These are phyloP conservation scores for Microcebus griseorufus DNA, from an alignment of 2,113 vertebrate genomes.

Conservation along the genomic window DNA sequence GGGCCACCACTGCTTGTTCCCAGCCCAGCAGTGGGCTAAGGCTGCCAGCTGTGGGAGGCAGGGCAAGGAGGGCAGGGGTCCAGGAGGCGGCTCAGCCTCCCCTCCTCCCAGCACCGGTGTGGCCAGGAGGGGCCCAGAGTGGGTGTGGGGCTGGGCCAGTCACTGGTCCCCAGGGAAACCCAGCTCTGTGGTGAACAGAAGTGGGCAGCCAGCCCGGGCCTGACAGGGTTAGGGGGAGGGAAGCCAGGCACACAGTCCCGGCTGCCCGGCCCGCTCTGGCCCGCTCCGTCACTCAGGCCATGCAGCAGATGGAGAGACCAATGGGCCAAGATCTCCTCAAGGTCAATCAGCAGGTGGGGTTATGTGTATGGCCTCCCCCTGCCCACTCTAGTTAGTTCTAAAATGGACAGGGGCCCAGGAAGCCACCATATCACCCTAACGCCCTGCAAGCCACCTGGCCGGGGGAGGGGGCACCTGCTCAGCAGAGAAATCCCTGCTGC, in stretches of 20 bases:
- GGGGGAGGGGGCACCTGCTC: background rate
- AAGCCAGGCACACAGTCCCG: slow-evolving; percentile 9
- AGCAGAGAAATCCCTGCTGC: background rate
- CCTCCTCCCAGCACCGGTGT: background rate
- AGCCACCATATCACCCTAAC: background rate
- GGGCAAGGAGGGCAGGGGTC: slow-evolving; percentile 50
- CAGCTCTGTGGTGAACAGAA: slow-evolving; percentile 60
- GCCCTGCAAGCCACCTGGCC: background rate
- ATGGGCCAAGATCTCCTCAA: slow-evolving; percentile 7
- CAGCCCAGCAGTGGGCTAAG: background rate
- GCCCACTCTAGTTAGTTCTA: background rate
- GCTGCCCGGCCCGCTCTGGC: background rate
- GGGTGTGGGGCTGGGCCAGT: slow-evolving; percentile 13
- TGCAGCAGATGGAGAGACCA: background rate
- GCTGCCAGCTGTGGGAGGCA: background rate
- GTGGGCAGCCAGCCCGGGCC: slow-evolving; percentile 37
- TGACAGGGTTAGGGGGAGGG: background rate
- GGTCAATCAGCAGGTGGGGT: background rate
- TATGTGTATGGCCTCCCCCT: background rate
- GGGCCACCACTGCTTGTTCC: background rate
- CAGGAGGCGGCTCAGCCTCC: slow-evolving; percentile 33
- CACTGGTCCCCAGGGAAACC: slow-evolving; percentile 76
- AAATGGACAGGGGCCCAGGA: background rate
- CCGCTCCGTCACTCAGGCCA: background rate
- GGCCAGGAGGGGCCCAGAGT: background rate